Evolutionary conservation across 2,113 vertebrate genomes (phyloP).

Genomic region (Marmota monax): DNA sequence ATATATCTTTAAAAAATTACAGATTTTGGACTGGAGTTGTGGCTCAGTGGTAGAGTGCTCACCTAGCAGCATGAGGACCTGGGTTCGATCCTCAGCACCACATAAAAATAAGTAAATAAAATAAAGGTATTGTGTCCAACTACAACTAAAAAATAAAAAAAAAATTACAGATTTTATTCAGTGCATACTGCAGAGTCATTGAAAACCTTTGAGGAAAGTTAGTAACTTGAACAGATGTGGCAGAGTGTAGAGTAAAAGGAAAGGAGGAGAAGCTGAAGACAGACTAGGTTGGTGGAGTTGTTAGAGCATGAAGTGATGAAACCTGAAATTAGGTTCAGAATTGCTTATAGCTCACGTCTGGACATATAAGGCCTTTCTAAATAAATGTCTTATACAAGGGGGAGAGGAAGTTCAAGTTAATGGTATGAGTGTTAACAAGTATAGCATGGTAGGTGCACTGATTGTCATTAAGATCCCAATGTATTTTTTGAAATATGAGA

Average conservation of each 20-base stretch:
- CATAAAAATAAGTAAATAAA: too few species aligned
- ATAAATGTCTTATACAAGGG: background rate
- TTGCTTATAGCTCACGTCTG: background rate
- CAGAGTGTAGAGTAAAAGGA: background rate
- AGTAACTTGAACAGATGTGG: background rate
- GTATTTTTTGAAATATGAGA: conserved; percentile 38
- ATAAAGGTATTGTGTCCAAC: too few species aligned
- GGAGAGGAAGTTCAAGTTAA: conserved; percentile 1
- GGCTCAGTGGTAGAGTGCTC: too few species aligned
- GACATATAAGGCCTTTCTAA: background rate
- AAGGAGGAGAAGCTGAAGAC: background rate
- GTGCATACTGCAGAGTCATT: background rate
- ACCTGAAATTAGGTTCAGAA: conserved; percentile 36
- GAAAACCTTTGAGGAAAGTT: background rate
- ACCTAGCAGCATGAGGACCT: too few species aligned
- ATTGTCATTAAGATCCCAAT: background rate
- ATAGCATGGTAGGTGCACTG: background rate
- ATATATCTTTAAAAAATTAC: background rate
- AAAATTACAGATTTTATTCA: background rate
- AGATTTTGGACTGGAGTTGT: too few species aligned
- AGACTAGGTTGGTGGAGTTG: background rate
- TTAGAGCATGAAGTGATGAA: background rate
- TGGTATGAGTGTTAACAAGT: background rate
- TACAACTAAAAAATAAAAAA: too few species aligned
- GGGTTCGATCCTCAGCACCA: too few species aligned